Percentiles rank a stretch among this genome's conserved stretches.
Evolutionary conservation across 37 sponge, comb jelly and placozoan genomes (phyloP).

Genomic region (Hexactinellida sp.): DNA sequence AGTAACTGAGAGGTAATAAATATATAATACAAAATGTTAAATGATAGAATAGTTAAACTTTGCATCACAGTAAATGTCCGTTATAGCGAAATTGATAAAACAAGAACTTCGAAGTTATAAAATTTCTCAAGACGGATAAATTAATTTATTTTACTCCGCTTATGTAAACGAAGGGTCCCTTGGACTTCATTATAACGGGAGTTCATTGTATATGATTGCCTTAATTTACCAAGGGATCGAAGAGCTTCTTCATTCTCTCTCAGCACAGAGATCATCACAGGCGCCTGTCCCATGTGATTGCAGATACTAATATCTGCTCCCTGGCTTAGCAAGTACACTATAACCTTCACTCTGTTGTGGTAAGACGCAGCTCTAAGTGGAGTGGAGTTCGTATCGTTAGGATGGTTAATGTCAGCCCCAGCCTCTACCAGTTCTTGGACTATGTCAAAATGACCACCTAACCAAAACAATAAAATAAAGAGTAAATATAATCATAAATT

Average conservation of each 20-base stretch:
- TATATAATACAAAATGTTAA: background rate
- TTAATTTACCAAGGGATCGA: slow-evolving; percentile 26
- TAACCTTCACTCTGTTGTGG: slow-evolving; percentile 55
- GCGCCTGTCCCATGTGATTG: slow-evolving; percentile 72
- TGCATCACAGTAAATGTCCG: no score
- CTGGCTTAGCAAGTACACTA: slow-evolving; percentile 29
- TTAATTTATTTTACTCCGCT: no score
- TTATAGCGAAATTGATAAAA: background rate
- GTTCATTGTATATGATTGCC: no score
- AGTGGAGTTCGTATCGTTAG: slow-evolving; percentile 70
- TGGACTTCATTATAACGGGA: no score
- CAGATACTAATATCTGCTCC: slow-evolving; percentile 68
- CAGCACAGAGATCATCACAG: slow-evolving; percentile 64
- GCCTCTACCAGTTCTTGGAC: slow-evolving; percentile 40
- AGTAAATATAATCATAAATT: background rate
- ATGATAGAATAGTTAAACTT: background rate
- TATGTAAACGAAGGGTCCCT: no score
- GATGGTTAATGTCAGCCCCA: slow-evolving; percentile 53
- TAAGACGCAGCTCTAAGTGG: slow-evolving; percentile 75
- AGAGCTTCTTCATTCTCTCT: slow-evolving; percentile 51
- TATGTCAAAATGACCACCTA: slow-evolving; percentile 54
- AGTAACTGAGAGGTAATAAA: background rate
- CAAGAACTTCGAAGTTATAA: background rate
- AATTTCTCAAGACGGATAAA: background rate
- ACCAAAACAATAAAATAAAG: background rate